Base-by-base conservation (phyloP, 1,140 invertebrate genomes). In the Brachionus manjavacas region DNA sequence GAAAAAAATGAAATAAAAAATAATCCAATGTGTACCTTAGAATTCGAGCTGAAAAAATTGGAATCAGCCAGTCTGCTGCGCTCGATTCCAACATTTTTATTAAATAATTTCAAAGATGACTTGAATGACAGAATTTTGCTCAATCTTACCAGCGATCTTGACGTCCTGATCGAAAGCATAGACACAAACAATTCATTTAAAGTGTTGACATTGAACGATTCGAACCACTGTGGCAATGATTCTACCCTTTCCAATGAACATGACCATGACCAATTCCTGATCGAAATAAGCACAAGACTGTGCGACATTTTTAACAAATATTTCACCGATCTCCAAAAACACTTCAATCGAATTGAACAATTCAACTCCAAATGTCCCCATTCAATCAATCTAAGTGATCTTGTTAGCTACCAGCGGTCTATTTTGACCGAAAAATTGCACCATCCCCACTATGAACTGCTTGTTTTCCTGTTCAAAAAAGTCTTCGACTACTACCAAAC, bases 401-500 rank as follows among this genome's bases (percentile, higher is more conserved):
- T 76, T 9, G 25, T 76, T 6, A 20, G 23, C 25, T 81, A 81
- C 31, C 79, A 81, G 39, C 79, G 79, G 7, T 41, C 79, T 6
- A 81, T 81, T 23, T 43, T 81, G 41, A 43, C 60, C 9, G 64
- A 68, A 60, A 60, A 46, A 81, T 16, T 81, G 4, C 25, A 23
- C 12, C 11, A 64, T 14, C 14, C 55, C n/a, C 79, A 81, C 39
- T 81, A 41, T 16, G 55, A 81, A 20, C 31, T 81, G 11, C 60
- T 81, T 28, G 16, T 41, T 6, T 64, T 81, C 12, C 39, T 81
- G 8, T 68, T 81, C n/a, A 60, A 81, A 68, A 81, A 28, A 35
- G 35, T 81, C 3, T 81, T 81, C 25, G 79, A 81, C 41, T 64
- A 64, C 35, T 81, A 81, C 25, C 79, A 64, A 20, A 81, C 55